These are phyloP conservation scores for Adoxophyes honmai DNA, from an alignment of 1,140 invertebrate species.

Conservation along the genomic window DNA sequence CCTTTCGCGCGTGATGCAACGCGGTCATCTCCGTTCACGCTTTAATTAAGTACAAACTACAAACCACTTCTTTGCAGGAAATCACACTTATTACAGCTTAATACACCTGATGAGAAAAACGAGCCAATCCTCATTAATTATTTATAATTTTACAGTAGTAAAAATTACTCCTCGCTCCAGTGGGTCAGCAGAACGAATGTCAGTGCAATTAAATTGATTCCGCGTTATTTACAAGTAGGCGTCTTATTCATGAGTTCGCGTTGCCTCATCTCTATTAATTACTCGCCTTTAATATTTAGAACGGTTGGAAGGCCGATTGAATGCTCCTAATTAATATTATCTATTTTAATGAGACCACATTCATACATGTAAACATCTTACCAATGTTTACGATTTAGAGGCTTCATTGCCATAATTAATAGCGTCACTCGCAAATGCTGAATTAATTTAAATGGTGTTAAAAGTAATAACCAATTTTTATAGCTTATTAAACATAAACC, in stretches of 20 bases:
- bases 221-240: neutral
- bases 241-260: neutral
- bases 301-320: conserved; percentile 2
- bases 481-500: too few species aligned
- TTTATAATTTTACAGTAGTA: neutral
- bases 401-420: neutral
- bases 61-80: neutral
- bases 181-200: conserved; percentile 7
- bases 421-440: conserved; percentile 1
- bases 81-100: neutral
- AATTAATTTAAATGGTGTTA: conserved; percentile 1
- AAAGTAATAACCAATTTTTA: too few species aligned
- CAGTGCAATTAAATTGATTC: conserved; percentile 1
- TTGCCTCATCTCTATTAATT: conserved; percentile 12
- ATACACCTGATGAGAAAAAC: neutral
- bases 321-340: conserved; percentile 5
- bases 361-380: conserved; percentile 1
- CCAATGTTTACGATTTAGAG: neutral
- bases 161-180: neutral
- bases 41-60: neutral
- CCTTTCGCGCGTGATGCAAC: conserved; percentile 17
- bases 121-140: neutral
- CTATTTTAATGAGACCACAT: conserved; percentile 7
- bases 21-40: conserved; percentile 21
- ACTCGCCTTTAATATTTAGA: conserved; percentile 6